These are phyloP conservation scores for Pterobdella sp. DNA, from an alignment of 2,888 invertebrate species.

Conservation along the genomic window DNA sequence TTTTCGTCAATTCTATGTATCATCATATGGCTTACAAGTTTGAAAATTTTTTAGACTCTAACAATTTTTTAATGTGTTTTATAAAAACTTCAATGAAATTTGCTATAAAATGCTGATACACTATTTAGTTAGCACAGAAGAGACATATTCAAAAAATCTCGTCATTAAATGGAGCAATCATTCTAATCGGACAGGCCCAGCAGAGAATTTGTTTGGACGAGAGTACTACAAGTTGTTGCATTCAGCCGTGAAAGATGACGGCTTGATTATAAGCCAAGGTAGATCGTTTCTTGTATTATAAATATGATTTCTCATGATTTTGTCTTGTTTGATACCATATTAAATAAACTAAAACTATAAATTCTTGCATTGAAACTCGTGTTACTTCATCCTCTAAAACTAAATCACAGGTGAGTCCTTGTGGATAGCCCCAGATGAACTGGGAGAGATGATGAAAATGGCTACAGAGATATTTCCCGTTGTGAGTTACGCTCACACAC, in stretches of 20 bases:
- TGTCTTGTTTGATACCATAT: too few relatives aligned
- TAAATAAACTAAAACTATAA: too few relatives aligned
- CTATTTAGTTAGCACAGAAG: too few relatives aligned
- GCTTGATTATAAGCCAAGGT: constrained; percentile 82
- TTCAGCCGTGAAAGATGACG: constrained; percentile 71
- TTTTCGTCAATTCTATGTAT: too few relatives aligned
- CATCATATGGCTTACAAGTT: too few relatives aligned
- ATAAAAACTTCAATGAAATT: too few relatives aligned
- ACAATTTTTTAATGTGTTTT: too few relatives aligned
- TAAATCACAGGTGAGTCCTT: constrained; percentile 58
- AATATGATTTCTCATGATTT: too few relatives aligned
- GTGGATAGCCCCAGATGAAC: constrained; percentile 62
- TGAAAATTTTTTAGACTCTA: too few relatives aligned
- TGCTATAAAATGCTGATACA: too few relatives aligned
- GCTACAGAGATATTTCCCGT: constrained; percentile 64
- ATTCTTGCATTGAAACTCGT: not conserved
- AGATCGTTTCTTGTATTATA: not conserved
- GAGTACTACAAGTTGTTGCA: constrained; percentile 77
- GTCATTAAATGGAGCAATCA: not conserved
- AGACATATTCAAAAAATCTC: too few relatives aligned
- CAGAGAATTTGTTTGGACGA: constrained; percentile 65
- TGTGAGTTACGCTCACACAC: constrained; percentile 70
- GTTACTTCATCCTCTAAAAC: not conserved
- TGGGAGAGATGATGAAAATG: constrained; percentile 60
- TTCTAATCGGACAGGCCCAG: constrained; percentile 57